Evolutionary conservation across 2,113 vertebrate species (phyloP).

Genomic region (Peromyscus leucopus): DNA sequence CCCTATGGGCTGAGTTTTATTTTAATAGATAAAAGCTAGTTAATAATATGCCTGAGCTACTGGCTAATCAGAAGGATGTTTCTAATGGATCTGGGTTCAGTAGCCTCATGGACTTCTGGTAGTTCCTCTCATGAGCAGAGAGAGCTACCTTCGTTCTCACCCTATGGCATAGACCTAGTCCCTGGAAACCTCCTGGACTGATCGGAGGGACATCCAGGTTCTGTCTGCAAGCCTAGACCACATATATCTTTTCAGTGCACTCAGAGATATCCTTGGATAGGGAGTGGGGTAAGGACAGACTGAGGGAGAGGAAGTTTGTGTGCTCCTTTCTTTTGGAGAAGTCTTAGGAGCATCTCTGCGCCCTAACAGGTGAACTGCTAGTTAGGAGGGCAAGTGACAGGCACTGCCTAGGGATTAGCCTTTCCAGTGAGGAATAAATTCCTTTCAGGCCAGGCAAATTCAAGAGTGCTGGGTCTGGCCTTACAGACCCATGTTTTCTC

Average conservation of each 20-base stretch:
- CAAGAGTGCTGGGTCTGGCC: accelerated
- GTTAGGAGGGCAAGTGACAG: neutral
- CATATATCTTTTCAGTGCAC: too few relatives aligned
- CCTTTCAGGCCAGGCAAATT: too few relatives aligned
- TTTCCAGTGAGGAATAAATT: accelerated
- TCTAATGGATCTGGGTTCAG: neutral
- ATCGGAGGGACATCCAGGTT: neutral
- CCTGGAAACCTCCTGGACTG: neutral
- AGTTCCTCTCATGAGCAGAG: too few relatives aligned
- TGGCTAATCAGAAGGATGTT: neutral
- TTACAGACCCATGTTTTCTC: accelerated
- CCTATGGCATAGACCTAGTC: neutral
- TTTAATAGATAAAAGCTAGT: too few relatives aligned
- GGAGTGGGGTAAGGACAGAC: neutral
- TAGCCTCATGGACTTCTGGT: neutral
- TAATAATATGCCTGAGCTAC: too few relatives aligned
- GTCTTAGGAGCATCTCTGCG: neutral
- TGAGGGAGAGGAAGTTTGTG: accelerated
- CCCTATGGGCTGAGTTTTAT: neutral
- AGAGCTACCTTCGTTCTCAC: neutral
- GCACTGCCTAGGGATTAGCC: accelerated
- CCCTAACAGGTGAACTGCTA: neutral
- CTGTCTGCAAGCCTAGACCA: too few relatives aligned
- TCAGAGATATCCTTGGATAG: neutral
- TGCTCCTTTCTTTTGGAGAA: neutral